Evolutionary conservation across 2,888 invertebrate genomes (phyloP), one percentile per base, ranked within the genome.

Genomic region (Calameuta filiformis): DNA sequence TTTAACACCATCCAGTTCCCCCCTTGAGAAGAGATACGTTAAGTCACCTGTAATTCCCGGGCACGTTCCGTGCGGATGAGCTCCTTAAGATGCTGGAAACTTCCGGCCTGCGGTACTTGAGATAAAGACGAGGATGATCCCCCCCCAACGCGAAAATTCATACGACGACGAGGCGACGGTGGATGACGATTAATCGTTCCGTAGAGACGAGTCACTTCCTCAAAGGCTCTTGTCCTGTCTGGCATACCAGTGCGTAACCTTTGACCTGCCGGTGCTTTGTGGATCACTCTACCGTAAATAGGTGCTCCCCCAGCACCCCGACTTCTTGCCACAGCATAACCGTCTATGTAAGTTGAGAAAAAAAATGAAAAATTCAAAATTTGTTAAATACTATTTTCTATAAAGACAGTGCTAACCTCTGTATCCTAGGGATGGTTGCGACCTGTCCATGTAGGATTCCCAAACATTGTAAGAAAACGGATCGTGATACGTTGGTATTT

Each of bases 401-500:
- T 9, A 23, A 37, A 12, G 37, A 37, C 4, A 37, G 0, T 9
- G 23, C 56, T 23, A 9, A 91, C 91, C 90, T 87, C 88, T 84
- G 78, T 89, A 89, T n/a, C 82, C 85, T 77, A 84, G 78, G 2
- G 86, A 81, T 40, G 86, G 81, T 11, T 86, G 86, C 69, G 87
- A 79, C 77, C 88, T 87, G 69, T 89, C 87, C n/a, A 89, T 87
- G 88, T 94, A 94, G 2, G 95, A 95, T 11, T 96, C 95, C 97
- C 97, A 97, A 85, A 96, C 93, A 92, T 96, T 96, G 91, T 95
- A 95, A 83, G 95, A 94, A 86, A 97, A 96, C 0, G 96, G 96
- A 89, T 97, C 97, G 76, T 95, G 94, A 92, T 95, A 96, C 80
- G 95, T 95, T 82, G 96, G 96, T 85, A 97, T 95, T 92, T 97